Conservation (phyloP, 2,113 vertebrate genomes). For the Myodes glareolus region DNA sequence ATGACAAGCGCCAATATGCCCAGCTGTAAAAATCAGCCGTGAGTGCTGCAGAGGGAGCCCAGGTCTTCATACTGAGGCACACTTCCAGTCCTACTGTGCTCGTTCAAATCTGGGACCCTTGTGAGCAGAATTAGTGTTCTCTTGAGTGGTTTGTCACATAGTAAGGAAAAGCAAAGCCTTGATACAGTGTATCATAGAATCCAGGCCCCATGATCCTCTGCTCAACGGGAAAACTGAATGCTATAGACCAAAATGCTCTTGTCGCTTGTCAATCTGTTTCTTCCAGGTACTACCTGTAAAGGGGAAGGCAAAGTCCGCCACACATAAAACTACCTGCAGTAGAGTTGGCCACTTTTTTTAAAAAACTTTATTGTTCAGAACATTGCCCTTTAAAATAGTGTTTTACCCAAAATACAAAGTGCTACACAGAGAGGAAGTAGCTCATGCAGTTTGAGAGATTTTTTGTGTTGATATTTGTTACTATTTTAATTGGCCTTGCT, state of each 20-base stretch:
- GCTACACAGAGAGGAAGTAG: background rate
- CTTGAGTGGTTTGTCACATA: background rate
- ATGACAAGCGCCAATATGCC: background rate
- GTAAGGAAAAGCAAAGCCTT: background rate
- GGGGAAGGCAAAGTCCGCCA: background rate
- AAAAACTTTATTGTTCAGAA: background rate
- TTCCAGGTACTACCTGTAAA: background rate
- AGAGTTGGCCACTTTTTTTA: background rate
- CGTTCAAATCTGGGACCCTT: background rate
- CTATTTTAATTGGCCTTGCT: background rate
- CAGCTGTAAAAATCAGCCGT: background rate
- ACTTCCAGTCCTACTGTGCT: background rate
- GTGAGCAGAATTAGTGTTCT: background rate
- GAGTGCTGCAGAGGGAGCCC: too few relatives aligned
- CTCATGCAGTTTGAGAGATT: background rate
- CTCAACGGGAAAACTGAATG: background rate
- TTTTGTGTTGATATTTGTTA: background rate
- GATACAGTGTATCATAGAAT: background rate
- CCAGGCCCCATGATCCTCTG: background rate
- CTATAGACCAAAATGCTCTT: background rate
- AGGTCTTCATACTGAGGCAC: background rate
- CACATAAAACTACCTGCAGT: rapidly evolving
- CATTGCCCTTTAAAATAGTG: background rate
- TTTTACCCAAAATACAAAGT: conserved; percentile 6
- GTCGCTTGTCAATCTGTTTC: background rate